These are phyloP conservation scores for Panurus biarmicus DNA, from an alignment of 2,113 vertebrate species.

Conservation along the genomic window DNA sequence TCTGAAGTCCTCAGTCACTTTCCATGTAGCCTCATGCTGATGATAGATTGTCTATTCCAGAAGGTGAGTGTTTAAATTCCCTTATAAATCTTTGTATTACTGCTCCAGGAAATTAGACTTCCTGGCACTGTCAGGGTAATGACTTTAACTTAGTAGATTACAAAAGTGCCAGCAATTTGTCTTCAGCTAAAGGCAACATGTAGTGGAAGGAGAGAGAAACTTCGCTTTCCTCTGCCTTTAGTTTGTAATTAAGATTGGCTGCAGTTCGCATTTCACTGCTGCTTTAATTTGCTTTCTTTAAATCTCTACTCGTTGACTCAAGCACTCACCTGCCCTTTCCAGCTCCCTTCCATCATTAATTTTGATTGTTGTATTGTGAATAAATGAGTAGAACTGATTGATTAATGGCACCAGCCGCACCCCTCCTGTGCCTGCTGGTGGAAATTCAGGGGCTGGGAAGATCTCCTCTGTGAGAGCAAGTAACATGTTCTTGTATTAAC, in stretches of 20 bases:
- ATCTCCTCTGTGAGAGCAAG: background rate
- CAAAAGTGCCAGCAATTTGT: constrained; percentile 50
- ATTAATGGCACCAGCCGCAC: background rate
- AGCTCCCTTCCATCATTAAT: constrained; percentile 32
- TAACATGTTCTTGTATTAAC: background rate
- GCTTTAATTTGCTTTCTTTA: constrained; percentile 35
- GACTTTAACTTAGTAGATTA: constrained; percentile 60
- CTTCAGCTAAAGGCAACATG: constrained; percentile 43
- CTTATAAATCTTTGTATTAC: constrained; percentile 57
- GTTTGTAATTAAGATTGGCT: constrained; percentile 50
- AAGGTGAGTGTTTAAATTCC: constrained; percentile 47
- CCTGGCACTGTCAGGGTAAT: constrained; percentile 53
- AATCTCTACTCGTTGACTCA: constrained; percentile 32
- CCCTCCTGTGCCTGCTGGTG: background rate
- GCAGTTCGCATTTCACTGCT: background rate
- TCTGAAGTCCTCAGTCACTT: background rate
- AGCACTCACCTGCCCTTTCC: constrained; percentile 13
- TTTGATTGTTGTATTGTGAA: background rate
- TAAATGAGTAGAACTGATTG: background rate
- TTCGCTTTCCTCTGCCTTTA: background rate
- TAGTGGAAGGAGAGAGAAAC: background rate
- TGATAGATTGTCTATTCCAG: constrained; percentile 52
- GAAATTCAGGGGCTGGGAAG: background rate
- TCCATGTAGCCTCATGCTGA: background rate
- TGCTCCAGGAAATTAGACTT: constrained; percentile 61